Conservation (phyloP, 2,888 invertebrate species). For the Drosophila falleni region DNA sequence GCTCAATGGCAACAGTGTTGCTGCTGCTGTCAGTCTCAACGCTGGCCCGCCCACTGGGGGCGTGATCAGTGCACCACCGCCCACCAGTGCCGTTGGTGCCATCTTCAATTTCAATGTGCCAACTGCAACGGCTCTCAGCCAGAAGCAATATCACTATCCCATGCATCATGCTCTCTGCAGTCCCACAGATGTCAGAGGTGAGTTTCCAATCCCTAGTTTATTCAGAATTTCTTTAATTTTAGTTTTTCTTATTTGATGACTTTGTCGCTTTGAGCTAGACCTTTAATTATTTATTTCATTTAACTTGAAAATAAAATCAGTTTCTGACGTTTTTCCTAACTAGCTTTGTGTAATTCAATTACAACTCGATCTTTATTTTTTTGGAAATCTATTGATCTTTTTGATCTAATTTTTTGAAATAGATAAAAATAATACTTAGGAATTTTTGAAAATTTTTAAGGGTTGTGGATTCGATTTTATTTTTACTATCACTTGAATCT, state of each 20-base stretch:
- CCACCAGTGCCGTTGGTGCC: slow-evolving; percentile 64
- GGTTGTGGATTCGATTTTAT: too few species aligned
- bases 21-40: slow-evolving; percentile 5
- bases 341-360: too few species aligned
- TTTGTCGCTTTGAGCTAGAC: slow-evolving; percentile 19
- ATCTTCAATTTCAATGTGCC: slow-evolving; percentile 85
- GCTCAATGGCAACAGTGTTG: slow-evolving; percentile 62
- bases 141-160: slow-evolving; percentile 75
- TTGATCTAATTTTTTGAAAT: too few species aligned
- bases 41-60: slow-evolving; percentile 38
- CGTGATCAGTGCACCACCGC: slow-evolving; percentile 64
- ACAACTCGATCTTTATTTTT: too few species aligned
- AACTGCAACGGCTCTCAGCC: slow-evolving; percentile 77
- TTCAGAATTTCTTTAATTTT: neutral
- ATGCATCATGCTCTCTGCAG: slow-evolving; percentile 75
- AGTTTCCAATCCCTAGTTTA: slow-evolving; percentile 28
- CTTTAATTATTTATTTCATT: neutral
- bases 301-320: too few species aligned
- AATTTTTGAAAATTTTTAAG: too few species aligned
- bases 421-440: too few species aligned
- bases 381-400: too few species aligned
- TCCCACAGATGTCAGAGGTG: slow-evolving; percentile 78
- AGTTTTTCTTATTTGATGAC: neutral
- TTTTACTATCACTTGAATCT: too few species aligned
- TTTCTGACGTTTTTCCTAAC: too few species aligned